Base-by-base conservation (phyloP, 1,140 invertebrate species). In the Alviniconcha marisindica region DNA sequence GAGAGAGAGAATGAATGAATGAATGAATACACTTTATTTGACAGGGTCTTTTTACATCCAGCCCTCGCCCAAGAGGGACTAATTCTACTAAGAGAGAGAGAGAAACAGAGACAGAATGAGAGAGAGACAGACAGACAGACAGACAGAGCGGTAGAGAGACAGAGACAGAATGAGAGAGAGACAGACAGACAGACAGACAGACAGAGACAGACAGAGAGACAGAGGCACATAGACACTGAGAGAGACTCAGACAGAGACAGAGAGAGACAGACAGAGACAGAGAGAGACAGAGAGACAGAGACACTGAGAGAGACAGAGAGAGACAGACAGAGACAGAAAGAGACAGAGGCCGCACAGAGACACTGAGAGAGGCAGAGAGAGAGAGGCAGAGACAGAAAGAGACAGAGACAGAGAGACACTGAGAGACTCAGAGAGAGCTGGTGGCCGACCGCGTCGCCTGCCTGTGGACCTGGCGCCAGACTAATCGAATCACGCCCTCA, bases 401-500 rank as follows among this genome's bases (percentile, higher is more conserved):
- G 60, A 48, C 7, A 48, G 44, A 48, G 44, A 48, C 44, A 48
- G 44, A 48, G 7, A 48, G 44, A 48, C 44, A 48, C 7, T 10
- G 7, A 48, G 44, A 5, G 44, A 48, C 7, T 12, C 7, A 63
- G 60, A 63, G 60, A 63, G 60, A 63, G 60, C 21, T 7, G 24
- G 60, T 14, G 60, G 24, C 7, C 5, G 60, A 48, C 44, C 38
- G 36, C 24, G 33, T 24, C 36, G 36, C 33, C 40, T 71, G 38
- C 33, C 33, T 36, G 33, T 33, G 36, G 5, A 18, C 36, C 69
- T 33, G 33, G 69, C 40, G 69, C 36, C 69, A 71, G 69, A 71
- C 69, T 71, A 71, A 71, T 71, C 69, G 69, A 71, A 71, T 71
- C 69, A 18, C 31, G 18, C 36, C 69, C 33, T 42, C 38, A 7